Evolutionary conservation across 2,797 vertebrate species (phyloP).

Genomic region (Saxicola maurus): DNA sequence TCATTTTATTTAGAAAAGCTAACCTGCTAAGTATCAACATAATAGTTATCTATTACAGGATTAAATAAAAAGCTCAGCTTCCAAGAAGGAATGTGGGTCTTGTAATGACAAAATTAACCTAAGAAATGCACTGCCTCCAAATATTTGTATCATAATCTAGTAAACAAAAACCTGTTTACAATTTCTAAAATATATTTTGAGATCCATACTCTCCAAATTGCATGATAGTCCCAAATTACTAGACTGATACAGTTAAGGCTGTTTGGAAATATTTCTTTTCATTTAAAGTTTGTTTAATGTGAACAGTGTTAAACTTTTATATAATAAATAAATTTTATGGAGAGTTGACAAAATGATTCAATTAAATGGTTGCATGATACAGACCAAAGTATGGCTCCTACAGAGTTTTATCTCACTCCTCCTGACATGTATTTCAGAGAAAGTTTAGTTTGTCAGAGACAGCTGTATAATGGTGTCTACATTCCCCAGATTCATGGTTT

Average conservation of each 20-base stretch:
- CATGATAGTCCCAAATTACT: background rate
- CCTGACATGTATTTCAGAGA: background rate
- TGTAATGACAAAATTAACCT: background rate
- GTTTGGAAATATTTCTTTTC: background rate
- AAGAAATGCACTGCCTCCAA: background rate
- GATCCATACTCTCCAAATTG: background rate
- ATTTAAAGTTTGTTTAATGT: background rate
- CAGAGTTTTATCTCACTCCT: background rate
- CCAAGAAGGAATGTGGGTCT: background rate
- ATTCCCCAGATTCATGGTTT: background rate
- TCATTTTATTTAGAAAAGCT: background rate
- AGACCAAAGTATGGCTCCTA: background rate
- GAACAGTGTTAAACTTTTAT: background rate
- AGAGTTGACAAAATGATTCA: background rate
- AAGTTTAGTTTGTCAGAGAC: background rate
- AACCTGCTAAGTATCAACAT: background rate
- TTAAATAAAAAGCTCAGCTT: background rate
- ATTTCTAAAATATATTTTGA: background rate
- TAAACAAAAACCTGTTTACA: background rate
- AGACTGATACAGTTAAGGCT: background rate
- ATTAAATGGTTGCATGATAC: background rate
- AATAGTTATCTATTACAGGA: background rate
- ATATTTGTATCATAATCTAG: background rate
- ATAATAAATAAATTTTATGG: background rate
- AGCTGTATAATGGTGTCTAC: background rate